phyloP scores from a whole-genome alignment of 2,113 vertebrate species.

The Mola mola region DNA sequence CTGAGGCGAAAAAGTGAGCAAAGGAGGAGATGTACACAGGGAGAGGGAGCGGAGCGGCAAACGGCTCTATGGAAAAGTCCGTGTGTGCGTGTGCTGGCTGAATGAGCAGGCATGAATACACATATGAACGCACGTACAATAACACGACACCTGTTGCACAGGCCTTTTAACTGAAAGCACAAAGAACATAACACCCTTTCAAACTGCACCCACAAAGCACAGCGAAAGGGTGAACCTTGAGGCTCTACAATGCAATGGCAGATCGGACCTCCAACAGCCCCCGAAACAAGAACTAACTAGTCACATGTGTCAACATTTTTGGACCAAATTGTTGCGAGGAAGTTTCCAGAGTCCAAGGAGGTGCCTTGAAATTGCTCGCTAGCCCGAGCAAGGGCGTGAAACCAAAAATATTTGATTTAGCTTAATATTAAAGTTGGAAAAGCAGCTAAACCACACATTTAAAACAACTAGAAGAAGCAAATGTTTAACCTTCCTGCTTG shows the following conservation, averaged over 20 bases:
- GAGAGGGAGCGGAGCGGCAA: constrained; percentile 11
- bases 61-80: constrained; percentile 13
- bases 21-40: constrained; percentile 3
- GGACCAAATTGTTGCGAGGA: background rate
- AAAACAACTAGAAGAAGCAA: background rate
- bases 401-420: background rate
- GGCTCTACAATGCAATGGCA: background rate
- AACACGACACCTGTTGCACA: constrained; percentile 26
- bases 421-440: background rate
- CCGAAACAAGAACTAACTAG: background rate
- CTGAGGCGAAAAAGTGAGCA: background rate
- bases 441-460: background rate
- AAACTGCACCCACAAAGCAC: constrained; percentile 23
- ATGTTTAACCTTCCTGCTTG: background rate
- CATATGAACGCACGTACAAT: constrained; percentile 34
- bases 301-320: background rate
- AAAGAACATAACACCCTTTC: constrained; percentile 32
- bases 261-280: background rate
- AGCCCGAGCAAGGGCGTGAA: too few relatives aligned
- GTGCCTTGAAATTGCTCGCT: background rate
- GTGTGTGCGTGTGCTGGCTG: constrained; percentile 23
- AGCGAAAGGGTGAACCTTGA: constrained; percentile 4
- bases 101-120: constrained; percentile 18
- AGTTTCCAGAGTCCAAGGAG: too few relatives aligned
- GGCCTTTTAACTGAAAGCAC: constrained; percentile 37